These are phyloP conservation scores for Caenorhabditis japonica DNA, from an alignment of 2,888 invertebrate species.

Conservation along the genomic window DNA sequence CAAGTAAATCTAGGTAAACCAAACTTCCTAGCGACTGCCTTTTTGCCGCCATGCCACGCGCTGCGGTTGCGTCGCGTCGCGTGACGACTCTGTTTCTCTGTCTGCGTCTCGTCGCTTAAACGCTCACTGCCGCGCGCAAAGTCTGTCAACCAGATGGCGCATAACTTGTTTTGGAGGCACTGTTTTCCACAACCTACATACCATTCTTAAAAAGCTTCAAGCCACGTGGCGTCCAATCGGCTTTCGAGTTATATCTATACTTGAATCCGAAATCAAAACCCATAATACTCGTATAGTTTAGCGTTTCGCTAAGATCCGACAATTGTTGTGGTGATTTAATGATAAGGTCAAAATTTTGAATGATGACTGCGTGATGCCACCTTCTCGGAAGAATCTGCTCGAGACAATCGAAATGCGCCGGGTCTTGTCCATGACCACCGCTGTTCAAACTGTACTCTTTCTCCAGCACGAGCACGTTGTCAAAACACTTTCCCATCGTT, in stretches of 20 bases:
- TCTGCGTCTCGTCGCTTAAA: no score
- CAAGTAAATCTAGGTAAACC: no score
- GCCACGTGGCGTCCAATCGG: slow-evolving; percentile 46
- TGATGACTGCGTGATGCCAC: slow-evolving; percentile 41
- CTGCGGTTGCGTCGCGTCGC: no score
- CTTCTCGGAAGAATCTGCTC: slow-evolving; percentile 18
- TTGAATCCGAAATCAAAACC: slow-evolving; percentile 39
- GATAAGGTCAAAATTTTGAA: slow-evolving; percentile 42
- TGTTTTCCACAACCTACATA: neutral
- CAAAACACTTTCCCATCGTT: slow-evolving; percentile 27
- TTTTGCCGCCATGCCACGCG: no score
- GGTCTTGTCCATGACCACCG: slow-evolving; percentile 48
- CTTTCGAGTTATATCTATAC: slow-evolving; percentile 33
- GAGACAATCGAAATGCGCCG: slow-evolving; percentile 48
- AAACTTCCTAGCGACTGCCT: no score
- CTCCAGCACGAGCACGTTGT: slow-evolving; percentile 30
- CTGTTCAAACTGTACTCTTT: slow-evolving; percentile 40
- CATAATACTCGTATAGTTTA: slow-evolving; percentile 48
- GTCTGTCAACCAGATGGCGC: no score
- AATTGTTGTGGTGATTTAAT: slow-evolving; percentile 41
- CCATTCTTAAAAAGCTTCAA: slow-evolving; percentile 42
- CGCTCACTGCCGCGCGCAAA: no score
- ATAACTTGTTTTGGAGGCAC: no score
- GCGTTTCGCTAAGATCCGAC: slow-evolving; percentile 34
- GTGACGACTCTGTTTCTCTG: no score